Percentiles rank a stretch among this genome's conserved stretches.
Evolutionary conservation across 2,113 vertebrate genomes (phyloP).

Genomic region (Burhinus oedicnemus): DNA sequence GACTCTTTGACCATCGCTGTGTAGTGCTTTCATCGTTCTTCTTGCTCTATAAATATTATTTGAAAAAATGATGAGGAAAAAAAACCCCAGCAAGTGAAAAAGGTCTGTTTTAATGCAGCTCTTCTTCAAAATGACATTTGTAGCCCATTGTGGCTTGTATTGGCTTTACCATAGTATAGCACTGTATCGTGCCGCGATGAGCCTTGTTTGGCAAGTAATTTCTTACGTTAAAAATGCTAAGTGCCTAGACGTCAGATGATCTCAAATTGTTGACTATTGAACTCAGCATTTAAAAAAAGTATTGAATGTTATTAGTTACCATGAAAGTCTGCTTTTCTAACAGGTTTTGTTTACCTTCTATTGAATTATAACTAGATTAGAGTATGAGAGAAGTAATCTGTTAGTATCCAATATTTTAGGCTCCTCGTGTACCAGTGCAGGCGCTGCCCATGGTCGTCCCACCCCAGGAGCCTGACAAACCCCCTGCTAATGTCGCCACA

Average conservation of each 20-base stretch:
- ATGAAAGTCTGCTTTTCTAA: neutral
- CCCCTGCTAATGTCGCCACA: slow-evolving; percentile 91
- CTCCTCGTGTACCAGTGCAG: slow-evolving; percentile 98
- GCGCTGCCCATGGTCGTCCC: slow-evolving; percentile 98
- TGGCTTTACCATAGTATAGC: neutral
- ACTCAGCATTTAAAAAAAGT: neutral
- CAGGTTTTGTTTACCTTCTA: slow-evolving; percentile 17
- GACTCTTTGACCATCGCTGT: neutral
- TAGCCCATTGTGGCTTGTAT: neutral
- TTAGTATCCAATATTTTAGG: slow-evolving; percentile 77
- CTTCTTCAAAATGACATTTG: neutral
- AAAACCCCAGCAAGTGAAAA: too few relatives aligned
- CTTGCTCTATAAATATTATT: neutral
- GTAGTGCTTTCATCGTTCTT: neutral
- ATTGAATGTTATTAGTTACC: neutral
- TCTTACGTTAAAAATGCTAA: neutral
- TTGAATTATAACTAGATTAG: neutral
- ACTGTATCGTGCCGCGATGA: neutral
- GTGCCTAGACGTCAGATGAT: neutral
- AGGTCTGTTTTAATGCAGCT: neutral
- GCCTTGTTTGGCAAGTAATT: neutral
- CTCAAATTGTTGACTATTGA: neutral
- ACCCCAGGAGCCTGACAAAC: slow-evolving; percentile 97
- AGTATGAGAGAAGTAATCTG: slow-evolving; percentile 48
- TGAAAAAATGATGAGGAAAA: neutral